Base-by-base conservation (phyloP, 1,140 invertebrate genomes). In the Cherax destructor region DNA sequence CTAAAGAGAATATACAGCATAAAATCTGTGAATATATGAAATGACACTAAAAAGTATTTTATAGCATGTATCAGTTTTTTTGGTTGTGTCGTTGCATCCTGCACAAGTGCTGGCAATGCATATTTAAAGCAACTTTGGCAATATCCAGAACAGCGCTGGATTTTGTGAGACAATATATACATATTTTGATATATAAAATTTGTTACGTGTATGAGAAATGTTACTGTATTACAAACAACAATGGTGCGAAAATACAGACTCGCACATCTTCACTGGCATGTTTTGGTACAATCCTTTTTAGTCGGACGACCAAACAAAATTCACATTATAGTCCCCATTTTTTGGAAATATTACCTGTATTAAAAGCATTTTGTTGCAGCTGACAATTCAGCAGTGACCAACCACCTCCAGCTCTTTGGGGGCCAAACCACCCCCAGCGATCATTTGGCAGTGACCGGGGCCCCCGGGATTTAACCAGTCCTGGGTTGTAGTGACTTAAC, bases 21-120 rank as follows among this genome's bases (percentile, higher is more conserved):
- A 7, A 74, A 74, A 30, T 74, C 30, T 74, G 24, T 74, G 69
- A 74, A 74, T 74, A n/a, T 74, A 74, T 74, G 69, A 74, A 74
- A 74, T 1, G 69, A 74, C 69, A 74, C 69, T 74, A 74, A n/a
- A 74, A 30, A 4, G 24, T 74, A 74, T 74, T 74, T 74, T 74
- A 21, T 74, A 74, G 69, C 5, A 30, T 74, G n/a, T 74, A 74
- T 74, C 7, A 7, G 24, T 74, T 30, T 69, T 69, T 69, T 69
- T 69, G 16, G 21, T 0, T 74, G 69, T 9, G 69, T 30, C 1
- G n/a, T 4, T n/a, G 69, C 69, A 74, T 74, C 24, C 24, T 9
- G 0, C 30, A 41, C n/a, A 74, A 5, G 69, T 74, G 69, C 4
- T 9, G 9, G 21, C 0, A 9, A n/a, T 74, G 69, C n/a, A 18